Conservation (phyloP, 2,888 invertebrate species). For the Sisyra terminalis region DNA sequence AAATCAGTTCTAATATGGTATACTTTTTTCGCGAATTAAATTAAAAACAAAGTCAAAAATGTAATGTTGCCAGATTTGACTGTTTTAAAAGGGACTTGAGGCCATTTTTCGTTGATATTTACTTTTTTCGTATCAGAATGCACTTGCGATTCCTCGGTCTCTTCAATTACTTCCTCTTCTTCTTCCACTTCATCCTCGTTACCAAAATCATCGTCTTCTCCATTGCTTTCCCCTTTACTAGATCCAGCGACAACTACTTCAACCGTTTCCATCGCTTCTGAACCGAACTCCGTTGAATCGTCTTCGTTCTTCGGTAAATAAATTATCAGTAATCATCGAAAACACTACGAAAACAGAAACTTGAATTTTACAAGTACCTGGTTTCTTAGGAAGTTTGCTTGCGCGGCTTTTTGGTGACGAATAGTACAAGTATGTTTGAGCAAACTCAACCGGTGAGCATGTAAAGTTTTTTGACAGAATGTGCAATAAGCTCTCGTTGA, state of each 20-base stretch:
- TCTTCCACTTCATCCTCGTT: constrained; percentile 10
- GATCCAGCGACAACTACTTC: constrained; percentile 9
- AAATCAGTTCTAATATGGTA: no score
- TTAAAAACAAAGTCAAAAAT: no score
- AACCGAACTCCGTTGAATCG: constrained; percentile 1
- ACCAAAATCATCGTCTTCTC: constrained; percentile 11
- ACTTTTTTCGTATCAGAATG: constrained; percentile 11
- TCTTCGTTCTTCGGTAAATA: constrained; percentile 9
- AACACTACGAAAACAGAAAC: neutral
- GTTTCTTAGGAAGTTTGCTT: constrained; percentile 20
- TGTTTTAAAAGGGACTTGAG: no score
- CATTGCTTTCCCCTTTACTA: constrained; percentile 12
- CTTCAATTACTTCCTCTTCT: constrained; percentile 8
- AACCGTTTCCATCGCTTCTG: constrained; percentile 9
- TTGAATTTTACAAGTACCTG: constrained; percentile 1
- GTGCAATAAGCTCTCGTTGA: constrained; percentile 37
- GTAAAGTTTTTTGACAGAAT: constrained; percentile 37
- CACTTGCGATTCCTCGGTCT: constrained; percentile 8
- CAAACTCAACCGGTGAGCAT: constrained; percentile 38
- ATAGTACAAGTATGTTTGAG: constrained; percentile 41
- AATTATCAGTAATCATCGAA: neutral
- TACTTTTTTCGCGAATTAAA: no score
- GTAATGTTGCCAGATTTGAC: no score
- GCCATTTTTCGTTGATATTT: neutral
- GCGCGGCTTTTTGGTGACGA: constrained; percentile 35